Evolutionary conservation across 2,113 vertebrate species (phyloP), one percentile per base, ranked within the genome.

Genomic region (Promerops cafer): DNA sequence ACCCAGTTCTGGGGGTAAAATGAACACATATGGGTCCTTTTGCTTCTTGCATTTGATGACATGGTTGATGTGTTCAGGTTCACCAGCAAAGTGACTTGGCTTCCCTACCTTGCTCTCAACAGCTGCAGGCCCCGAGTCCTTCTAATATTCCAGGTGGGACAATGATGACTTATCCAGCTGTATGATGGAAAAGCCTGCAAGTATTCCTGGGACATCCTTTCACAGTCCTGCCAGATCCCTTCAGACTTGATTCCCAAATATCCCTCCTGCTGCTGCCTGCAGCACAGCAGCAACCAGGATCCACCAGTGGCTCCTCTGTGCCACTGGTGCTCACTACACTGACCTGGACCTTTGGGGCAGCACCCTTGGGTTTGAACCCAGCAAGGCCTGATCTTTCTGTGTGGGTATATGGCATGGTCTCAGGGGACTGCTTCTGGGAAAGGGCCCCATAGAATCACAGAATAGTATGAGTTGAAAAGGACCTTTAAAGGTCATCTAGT

Each of bases 281-380:
- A 2, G 52, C 66, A 61, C 35, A 81, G 82, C 68, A 80, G 30
- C 30, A 82, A 30, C 26, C 76, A 83, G 42, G 37, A 68, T 16
- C 27, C 65, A 65, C 11, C 0, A 0, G 23, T 1, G 16, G 61
- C 52, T 80, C 17, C 68, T 54, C 35, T 27, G n/a, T 26, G 47
- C 33, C 33, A 26, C 30, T 26, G 21, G 21, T 39, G 37, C 28
- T 84, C 75, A 4, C 31, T 16, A 10, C 22, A 11, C 30, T 28
- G 19, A 74, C 31, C 59, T 20, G 33, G 30, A 45, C 39, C 49
- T 65, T 12, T 60, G 44, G 40, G 70, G n/a, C 37, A 92, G 64
- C 65, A 74, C 0, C 0, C 26, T 13, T 0, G 8, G 27, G 20
- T 39, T 16, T 53, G 39, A 66, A 23, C 9, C 31, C 49, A 37